Percentiles rank a stretch among this genome's conserved stretches.
These are phyloP conservation scores for Suricata suricatta DNA, from an alignment of 2,113 vertebrate species.

Conservation along the genomic window DNA sequence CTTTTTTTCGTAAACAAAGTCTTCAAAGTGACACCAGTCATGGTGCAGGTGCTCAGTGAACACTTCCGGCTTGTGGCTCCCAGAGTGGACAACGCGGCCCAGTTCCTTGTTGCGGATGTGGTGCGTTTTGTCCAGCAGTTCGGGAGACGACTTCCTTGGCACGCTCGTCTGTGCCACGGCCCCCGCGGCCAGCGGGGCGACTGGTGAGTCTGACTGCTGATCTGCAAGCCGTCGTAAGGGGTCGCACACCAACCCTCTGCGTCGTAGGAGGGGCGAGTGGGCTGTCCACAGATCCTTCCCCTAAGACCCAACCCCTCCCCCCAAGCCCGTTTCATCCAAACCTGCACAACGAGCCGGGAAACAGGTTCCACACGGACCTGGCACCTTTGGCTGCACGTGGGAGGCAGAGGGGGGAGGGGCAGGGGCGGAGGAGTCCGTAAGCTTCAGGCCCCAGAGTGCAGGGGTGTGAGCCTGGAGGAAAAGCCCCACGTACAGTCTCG, in stretches of 20 bases:
- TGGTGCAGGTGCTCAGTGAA: background rate
- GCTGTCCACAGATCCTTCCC: background rate
- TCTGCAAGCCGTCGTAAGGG: background rate
- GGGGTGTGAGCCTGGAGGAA: background rate
- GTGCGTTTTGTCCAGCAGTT: background rate
- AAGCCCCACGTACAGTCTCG: background rate
- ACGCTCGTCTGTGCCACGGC: background rate
- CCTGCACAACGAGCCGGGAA: constrained; percentile 70
- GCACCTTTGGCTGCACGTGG: constrained; percentile 67
- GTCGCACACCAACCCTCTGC: background rate
- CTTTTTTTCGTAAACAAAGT: background rate
- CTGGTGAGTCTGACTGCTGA: background rate
- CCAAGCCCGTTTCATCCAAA: constrained; percentile 71
- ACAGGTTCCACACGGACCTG: constrained; percentile 67
- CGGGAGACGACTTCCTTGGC: background rate
- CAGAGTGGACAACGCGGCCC: accelerated
- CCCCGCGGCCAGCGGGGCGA: background rate
- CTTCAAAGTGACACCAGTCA: background rate
- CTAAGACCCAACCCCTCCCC: background rate
- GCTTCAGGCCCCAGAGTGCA: background rate
- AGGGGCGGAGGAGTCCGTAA: background rate
- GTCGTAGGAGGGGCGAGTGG: no score
- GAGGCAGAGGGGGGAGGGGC: constrained; percentile 73
- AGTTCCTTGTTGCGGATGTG: accelerated
- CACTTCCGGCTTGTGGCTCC: background rate